A percentile compares a stretch with the other conserved stretches of the same genome.
phyloP scores from a whole-genome alignment of 2,113 vertebrate genomes.

The Gadus chalcogrammus region DNA sequence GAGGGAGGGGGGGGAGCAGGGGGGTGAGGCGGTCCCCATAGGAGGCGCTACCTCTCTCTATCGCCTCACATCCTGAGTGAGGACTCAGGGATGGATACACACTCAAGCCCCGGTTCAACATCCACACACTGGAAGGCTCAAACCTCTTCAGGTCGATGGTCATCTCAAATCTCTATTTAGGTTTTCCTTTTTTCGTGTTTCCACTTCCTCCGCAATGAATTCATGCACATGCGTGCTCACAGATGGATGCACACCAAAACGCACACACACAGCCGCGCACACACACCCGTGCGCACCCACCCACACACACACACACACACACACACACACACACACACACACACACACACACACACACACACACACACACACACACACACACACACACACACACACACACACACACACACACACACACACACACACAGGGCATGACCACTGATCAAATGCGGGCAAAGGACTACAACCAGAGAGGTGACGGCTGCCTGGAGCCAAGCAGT shows the following conservation, averaged over 20 bases:
- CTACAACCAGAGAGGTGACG: background rate
- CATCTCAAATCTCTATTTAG: too few relatives aligned
- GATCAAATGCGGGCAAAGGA: background rate
- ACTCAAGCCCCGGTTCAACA: slow-evolving; percentile 14
- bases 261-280: background rate
- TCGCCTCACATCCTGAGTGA: too few relatives aligned
- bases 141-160: too few relatives aligned
- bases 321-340: slow-evolving; percentile 8
- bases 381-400: background rate
- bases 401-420: background rate
- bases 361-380: slow-evolving; percentile 9
- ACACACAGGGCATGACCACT: too few relatives aligned
- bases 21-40: too few relatives aligned
- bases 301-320: background rate
- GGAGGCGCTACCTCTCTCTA: too few relatives aligned
- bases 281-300: slow-evolving; percentile 2
- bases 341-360: background rate
- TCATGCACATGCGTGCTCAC: too few relatives aligned
- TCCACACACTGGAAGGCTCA: background rate
- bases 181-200: too few relatives aligned
- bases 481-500: too few relatives aligned
- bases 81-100: slow-evolving; percentile 4
- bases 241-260: slow-evolving; percentile 8
- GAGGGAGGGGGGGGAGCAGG: too few relatives aligned
- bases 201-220: too few relatives aligned